A percentile compares a stretch with the other conserved stretches of the same genome.
phyloP scores from a whole-genome alignment of 2,888 invertebrate genomes.

The Dioctria linearis region DNA sequence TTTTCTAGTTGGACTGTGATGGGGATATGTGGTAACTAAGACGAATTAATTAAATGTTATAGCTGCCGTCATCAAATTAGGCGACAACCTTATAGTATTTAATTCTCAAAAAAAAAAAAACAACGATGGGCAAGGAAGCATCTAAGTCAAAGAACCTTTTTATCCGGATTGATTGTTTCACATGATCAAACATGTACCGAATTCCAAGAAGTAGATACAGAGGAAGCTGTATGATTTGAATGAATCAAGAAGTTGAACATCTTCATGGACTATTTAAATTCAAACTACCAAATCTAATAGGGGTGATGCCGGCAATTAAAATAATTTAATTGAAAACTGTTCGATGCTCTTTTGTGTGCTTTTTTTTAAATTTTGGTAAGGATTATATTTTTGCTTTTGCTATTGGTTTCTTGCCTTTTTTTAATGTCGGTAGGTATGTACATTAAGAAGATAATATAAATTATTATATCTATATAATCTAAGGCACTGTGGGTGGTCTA shows the following conservation, averaged over 20 bases:
- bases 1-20: background rate
- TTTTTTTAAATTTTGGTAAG: too few species aligned
- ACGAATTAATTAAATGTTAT: slow-evolving; percentile 1
- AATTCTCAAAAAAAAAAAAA: background rate
- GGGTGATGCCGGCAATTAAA: slow-evolving; percentile 10
- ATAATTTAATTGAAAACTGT: slow-evolving; percentile 2
- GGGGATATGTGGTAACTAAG: background rate
- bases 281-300: background rate
- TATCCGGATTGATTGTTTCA: background rate
- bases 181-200: background rate
- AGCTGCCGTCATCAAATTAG: background rate
- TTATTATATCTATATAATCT: too few species aligned
- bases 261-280: slow-evolving; percentile 2
- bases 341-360: background rate
- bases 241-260: background rate
- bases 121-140: background rate
- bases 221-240: background rate
- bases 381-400: too few species aligned
- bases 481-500: too few species aligned
- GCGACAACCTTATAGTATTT: background rate
- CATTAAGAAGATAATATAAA: too few species aligned
- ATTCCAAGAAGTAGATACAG: background rate
- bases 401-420: too few species aligned
- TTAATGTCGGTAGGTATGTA: too few species aligned
- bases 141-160: background rate